These are phyloP conservation scores for Agrilus planipennis DNA, from an alignment of 1,140 invertebrate species.

Conservation along the genomic window DNA sequence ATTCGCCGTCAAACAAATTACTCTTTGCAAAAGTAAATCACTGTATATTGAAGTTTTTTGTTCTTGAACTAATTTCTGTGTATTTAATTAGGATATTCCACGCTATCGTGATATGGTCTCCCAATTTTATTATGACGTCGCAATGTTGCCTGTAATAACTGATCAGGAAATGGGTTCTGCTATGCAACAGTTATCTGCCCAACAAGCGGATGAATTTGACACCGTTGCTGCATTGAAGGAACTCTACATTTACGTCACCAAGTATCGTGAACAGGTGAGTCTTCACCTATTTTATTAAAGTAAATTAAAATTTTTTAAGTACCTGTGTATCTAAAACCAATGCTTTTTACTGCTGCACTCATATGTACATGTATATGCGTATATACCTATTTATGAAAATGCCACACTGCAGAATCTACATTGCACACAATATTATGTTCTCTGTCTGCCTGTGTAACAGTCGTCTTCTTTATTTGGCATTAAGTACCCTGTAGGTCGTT, in stretches of 20 bases:
- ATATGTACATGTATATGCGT: too few relatives aligned
- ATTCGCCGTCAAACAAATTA: slow-evolving; percentile 90
- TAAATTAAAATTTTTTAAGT: too few relatives aligned
- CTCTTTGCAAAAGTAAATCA: slow-evolving; percentile 70
- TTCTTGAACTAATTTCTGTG: slow-evolving; percentile 1
- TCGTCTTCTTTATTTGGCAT: too few relatives aligned
- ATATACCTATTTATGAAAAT: too few relatives aligned
- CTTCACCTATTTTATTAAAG: too few relatives aligned
- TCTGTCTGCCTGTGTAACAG: too few relatives aligned
- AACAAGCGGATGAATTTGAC: slow-evolving; percentile 81
- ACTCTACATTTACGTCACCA: slow-evolving; percentile 86
- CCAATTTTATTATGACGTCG: slow-evolving; percentile 77
- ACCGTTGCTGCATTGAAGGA: slow-evolving; percentile 84
- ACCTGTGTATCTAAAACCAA: too few relatives aligned
- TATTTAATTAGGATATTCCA: slow-evolving; percentile 56
- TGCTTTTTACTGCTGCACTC: too few relatives aligned
- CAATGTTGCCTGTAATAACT: slow-evolving; percentile 72
- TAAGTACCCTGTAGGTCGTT: too few relatives aligned
- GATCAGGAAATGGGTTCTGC: slow-evolving; percentile 86
- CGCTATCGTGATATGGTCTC: slow-evolving; percentile 78
- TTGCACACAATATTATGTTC: too few relatives aligned
- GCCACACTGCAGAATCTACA: too few relatives aligned
- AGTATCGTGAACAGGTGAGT: slow-evolving; percentile 83
- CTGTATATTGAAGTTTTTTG: too few relatives aligned
- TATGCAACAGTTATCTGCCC: slow-evolving; percentile 81